phyloP scores from a whole-genome alignment of 2,797 vertebrate species.

The Poeciliopsis infans region DNA sequence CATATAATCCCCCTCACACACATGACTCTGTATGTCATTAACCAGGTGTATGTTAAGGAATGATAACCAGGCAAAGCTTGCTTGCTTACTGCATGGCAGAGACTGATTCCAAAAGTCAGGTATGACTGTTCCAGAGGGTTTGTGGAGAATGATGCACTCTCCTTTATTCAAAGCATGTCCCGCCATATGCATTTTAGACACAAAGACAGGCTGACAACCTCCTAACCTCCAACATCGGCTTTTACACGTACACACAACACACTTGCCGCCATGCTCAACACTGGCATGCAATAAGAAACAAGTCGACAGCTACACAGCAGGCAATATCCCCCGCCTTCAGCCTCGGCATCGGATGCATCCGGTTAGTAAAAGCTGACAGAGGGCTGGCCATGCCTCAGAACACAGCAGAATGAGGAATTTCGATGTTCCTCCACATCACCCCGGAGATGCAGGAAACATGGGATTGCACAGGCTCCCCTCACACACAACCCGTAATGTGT shows the following conservation, averaged over 20 bases:
- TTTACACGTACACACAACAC: constrained; percentile 50
- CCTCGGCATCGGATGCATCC: constrained; percentile 77
- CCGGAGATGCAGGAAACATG: constrained; percentile 69
- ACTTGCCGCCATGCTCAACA: constrained; percentile 67
- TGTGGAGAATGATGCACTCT: constrained; percentile 29
- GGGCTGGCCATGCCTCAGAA: constrained; percentile 84
- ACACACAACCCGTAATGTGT: constrained; percentile 54
- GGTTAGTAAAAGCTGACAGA: constrained; percentile 85
- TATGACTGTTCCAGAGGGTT: constrained; percentile 28
- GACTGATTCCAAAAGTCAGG: constrained; percentile 58
- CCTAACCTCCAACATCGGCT: constrained; percentile 44
- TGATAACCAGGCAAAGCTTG: constrained; percentile 51
- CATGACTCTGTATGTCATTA: constrained; percentile 26
- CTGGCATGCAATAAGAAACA: constrained; percentile 74
- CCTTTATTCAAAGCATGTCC: constrained; percentile 63
- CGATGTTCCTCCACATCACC: constrained; percentile 76
- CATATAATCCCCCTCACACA: constrained; percentile 16
- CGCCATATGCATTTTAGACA: constrained; percentile 54
- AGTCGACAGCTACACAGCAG: constrained; percentile 84
- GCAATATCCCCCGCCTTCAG: constrained; percentile 83
- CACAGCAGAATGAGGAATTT: constrained; percentile 83
- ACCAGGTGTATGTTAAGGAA: constrained; percentile 26
- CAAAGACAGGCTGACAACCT: constrained; percentile 61
- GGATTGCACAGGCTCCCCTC: constrained; percentile 28
- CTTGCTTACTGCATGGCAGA: constrained; percentile 43